Conservation (phyloP, 2,888 invertebrate species). For the Pardosa pseudoannulata region DNA sequence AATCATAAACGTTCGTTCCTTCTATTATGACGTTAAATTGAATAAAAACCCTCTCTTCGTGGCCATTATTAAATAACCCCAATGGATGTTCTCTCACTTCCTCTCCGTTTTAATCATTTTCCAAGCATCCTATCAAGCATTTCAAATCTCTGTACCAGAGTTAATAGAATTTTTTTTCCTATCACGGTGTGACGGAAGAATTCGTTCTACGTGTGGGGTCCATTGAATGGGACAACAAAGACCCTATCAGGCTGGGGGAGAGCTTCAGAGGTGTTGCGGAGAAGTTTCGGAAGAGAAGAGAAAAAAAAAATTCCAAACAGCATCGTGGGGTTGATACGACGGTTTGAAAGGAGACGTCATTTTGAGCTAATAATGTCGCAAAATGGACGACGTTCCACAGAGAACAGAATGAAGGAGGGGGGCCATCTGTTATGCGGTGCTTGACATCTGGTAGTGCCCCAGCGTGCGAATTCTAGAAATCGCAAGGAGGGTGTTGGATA, state of each 20-base stretch:
- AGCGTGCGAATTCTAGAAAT: too few species aligned
- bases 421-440: neutral
- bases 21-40: too few species aligned
- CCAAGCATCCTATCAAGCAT: neutral
- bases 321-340: neutral
- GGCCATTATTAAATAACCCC: neutral
- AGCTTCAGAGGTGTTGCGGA: neutral
- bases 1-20: too few species aligned
- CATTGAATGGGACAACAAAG: slow-evolving; percentile 1
- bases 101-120: neutral
- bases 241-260: neutral
- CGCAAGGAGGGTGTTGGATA: too few species aligned
- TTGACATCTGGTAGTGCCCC: slow-evolving; percentile 1
- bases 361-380: neutral
- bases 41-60: too few species aligned
- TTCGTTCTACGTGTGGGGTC: neutral
- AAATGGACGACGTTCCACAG: neutral
- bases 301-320: neutral
- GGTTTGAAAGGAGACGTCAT: neutral
- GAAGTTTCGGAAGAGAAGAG: too few species aligned
- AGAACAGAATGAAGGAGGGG: neutral
- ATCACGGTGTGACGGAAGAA: neutral
- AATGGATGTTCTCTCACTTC: neutral
- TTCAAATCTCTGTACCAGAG: neutral
- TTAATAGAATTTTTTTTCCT: neutral